A percentile compares a stretch with the other conserved stretches of the same genome.
Evolutionary conservation across 2,888 invertebrate genomes (phyloP).

Genomic region (Disparrhopalites patrizii): DNA sequence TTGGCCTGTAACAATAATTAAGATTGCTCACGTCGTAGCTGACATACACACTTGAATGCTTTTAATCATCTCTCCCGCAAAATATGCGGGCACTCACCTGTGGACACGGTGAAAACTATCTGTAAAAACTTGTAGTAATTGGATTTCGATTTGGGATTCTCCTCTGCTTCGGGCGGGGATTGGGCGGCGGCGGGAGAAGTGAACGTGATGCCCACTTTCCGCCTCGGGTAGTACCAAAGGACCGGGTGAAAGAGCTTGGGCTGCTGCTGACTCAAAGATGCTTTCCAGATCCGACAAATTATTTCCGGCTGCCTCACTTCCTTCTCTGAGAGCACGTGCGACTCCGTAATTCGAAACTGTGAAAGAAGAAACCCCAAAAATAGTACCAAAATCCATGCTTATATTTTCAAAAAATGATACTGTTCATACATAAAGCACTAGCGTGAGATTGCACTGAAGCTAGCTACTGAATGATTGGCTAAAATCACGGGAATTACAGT

Average conservation of each 20-base stretch:
- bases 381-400: neutral
- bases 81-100: conserved; percentile 6
- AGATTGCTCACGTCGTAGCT: neutral
- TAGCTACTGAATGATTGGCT: too few relatives aligned
- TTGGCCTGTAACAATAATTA: conserved; percentile 5
- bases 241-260: conserved; percentile 23
- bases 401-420: too few relatives aligned
- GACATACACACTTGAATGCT: neutral
- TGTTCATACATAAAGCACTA: too few relatives aligned
- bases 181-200: too few relatives aligned
- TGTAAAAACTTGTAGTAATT: conserved; percentile 13
- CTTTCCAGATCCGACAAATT: conserved; percentile 26
- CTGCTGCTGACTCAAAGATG: conserved; percentile 9
- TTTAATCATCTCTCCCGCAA: neutral
- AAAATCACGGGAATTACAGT: too few relatives aligned
- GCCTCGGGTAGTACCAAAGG: conserved; percentile 17
- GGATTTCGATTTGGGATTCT: neutral
- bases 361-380: neutral
- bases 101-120: conserved; percentile 23
- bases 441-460: too few relatives aligned
- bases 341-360: conserved; percentile 15
- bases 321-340: neutral
- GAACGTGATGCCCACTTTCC: conserved; percentile 18
- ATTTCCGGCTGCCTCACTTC: conserved; percentile 7
- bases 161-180: neutral